Percentiles rank a stretch among this genome's conserved stretches.
These are phyloP conservation scores for Chanos chanos DNA, from an alignment of 2,797 vertebrate species.

Conservation along the genomic window DNA sequence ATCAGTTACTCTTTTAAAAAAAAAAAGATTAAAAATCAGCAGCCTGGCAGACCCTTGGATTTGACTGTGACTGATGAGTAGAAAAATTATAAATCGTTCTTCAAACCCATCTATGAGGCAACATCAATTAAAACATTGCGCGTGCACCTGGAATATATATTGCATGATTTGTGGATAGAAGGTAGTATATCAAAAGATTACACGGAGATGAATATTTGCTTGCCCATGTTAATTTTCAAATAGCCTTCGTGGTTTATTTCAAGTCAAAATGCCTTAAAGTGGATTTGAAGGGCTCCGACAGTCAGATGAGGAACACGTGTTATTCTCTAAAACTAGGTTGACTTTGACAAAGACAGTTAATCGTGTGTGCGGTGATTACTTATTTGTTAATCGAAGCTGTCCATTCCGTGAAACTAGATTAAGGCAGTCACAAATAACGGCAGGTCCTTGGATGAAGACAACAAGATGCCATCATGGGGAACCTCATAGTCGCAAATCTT, in stretches of 20 bases:
- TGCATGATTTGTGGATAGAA: conserved; percentile 62
- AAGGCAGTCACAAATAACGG: conserved; percentile 62
- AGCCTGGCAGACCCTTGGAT: conserved; percentile 56
- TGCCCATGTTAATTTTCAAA: conserved; percentile 59
- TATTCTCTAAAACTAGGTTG: conserved; percentile 37
- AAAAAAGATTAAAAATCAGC: conserved; percentile 30
- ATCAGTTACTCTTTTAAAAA: not conserved
- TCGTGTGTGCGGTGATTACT: conserved; percentile 4
- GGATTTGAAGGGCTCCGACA: conserved; percentile 39
- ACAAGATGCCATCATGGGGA: conserved; percentile 41
- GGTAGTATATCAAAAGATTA: conserved; percentile 26
- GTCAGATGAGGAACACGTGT: conserved; percentile 33
- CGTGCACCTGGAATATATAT: conserved; percentile 54
- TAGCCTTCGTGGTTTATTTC: conserved; percentile 52
- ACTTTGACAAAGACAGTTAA: conserved; percentile 10
- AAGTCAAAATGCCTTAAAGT: conserved; percentile 34
- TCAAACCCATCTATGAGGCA: conserved; percentile 65
- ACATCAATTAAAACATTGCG: conserved; percentile 65
- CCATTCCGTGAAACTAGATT: conserved; percentile 51
- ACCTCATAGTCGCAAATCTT: conserved; percentile 62
- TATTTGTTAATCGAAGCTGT: conserved; percentile 45
- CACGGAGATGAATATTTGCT: conserved; percentile 51
- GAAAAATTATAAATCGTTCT: conserved; percentile 67
- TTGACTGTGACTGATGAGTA: conserved; percentile 65
- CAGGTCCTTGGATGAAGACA: conserved; percentile 58